Evolutionary conservation across 2,797 vertebrate species (phyloP), one percentile per base, ranked within the genome.

Genomic region (Sternarchorhynchus goeldii): DNA sequence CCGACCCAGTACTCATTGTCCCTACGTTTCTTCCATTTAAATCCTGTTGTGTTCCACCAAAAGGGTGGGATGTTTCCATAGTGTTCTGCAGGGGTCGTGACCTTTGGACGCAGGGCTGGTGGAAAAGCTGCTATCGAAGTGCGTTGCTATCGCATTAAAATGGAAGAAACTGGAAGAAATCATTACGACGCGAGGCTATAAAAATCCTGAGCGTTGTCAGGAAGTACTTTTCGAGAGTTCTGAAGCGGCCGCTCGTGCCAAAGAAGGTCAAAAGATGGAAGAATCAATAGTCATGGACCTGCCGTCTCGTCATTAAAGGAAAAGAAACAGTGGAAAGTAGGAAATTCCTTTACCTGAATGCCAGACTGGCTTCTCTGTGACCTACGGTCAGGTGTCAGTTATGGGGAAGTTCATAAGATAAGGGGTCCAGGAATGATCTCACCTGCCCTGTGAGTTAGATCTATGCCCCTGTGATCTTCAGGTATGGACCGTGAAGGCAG

Each of bases 251-350:
- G 29, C 29, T 25, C 17, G 12, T 3, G 53, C 60, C 62, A 59
- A 66, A 78, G 10, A 50, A 65, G 70, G 77, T 78, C 55, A 72
- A 73, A 66, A 21, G 45, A 73, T 18, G 50, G 77, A 78, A 66
- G 31, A 65, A 25, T 25, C 25, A 25, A 25, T 25, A 25, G 1
- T 25, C 25, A 25, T 25, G 25, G 25, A 0, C 25, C 25, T 25
- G 25, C 25, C 66, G 81, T 80, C 25, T 66, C 81, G 80, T 86
- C 85, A 88, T 87, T 89, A 83, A 25, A 86, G 79, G 81, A 87
- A 88, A 84, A 88, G 82, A 18, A 53, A 21, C n/a, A 25, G 14
- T 53, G 20, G 39, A 68, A 29, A 68, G 41, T 31, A 25, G 41
- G 45, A 6, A 31, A 21, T 31, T 53, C n/a, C 10, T 21, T 31